A percentile compares a stretch with the other conserved stretches of the same genome.
phyloP scores from a whole-genome alignment of 2,113 vertebrate species.

The Sakesphorus luctuosus region DNA sequence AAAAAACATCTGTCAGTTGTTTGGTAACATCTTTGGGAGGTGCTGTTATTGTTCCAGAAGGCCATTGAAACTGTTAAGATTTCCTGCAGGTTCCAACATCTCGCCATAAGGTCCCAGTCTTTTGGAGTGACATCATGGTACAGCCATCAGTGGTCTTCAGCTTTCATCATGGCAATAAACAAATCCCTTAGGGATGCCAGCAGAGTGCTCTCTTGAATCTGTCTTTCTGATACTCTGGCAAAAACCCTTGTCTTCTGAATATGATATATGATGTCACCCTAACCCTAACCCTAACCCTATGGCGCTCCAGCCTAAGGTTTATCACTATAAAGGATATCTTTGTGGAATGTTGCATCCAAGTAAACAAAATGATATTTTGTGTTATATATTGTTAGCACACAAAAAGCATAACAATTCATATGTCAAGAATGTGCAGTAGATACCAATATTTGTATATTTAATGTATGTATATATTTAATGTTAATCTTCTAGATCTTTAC shows the following conservation, averaged over 20 bases:
- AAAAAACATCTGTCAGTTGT: not conserved
- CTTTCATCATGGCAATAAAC: not conserved
- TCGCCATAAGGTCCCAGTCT: not conserved
- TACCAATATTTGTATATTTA: not conserved
- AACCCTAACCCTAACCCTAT: not conserved
- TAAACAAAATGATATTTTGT: not conserved
- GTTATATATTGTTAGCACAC: not conserved
- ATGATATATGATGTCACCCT: not conserved
- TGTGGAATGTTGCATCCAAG: not conserved
- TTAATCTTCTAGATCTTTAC: not conserved
- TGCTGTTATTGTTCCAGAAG: conserved; percentile 12
- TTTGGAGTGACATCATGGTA: not conserved
- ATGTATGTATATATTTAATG: not conserved
- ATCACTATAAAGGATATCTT: not conserved
- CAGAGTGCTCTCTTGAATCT: not conserved
- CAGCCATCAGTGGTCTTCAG: not conserved
- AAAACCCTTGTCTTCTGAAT: rapidly evolving
- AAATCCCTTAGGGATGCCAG: not conserved
- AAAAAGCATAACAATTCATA: not conserved
- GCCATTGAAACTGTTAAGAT: not conserved
- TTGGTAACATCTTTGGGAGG: not conserved
- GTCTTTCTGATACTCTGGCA: not conserved
- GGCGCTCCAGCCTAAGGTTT: not conserved
- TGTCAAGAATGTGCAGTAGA: not conserved
- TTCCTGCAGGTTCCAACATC: not conserved